Evolutionary conservation across 1,140 invertebrate genomes (phyloP).

Genomic region (Apis florea): DNA sequence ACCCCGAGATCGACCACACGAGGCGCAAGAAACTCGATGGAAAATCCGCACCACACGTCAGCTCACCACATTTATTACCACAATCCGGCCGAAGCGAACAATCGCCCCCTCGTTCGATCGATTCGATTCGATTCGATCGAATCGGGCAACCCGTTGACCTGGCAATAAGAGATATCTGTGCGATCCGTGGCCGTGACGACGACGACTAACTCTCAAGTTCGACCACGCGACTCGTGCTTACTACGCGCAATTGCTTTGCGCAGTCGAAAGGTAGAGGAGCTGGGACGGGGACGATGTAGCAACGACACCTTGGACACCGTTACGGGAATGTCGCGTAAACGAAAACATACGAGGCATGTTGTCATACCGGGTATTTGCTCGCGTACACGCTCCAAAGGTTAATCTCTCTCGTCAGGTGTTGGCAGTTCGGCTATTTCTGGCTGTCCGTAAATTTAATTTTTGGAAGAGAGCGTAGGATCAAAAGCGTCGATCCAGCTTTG

Average conservation of each 20-base stretch:
- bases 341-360: neutral
- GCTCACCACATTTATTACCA: neutral
- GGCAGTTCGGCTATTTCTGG: too few species aligned
- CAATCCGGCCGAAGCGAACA: neutral
- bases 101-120: neutral
- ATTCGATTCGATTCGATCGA: neutral
- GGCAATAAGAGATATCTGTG: conserved; percentile 42
- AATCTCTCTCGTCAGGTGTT: too few species aligned
- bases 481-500: too few species aligned
- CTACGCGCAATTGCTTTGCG: conserved; percentile 60
- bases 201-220: conserved; percentile 63
- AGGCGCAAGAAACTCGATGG: neutral
- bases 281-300: conserved; percentile 11
- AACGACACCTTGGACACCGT: conserved; percentile 8
- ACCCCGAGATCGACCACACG: neutral
- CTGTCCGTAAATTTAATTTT: too few species aligned
- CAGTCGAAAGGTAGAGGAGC: conserved; percentile 46
- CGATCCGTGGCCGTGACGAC: conserved; percentile 58
- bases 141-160: neutral
- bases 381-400: too few species aligned
- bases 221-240: conserved; percentile 58
- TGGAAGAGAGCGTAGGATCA: too few species aligned
- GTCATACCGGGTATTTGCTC: too few species aligned
- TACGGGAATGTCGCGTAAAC: neutral
- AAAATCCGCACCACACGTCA: neutral